phyloP scores from a whole-genome alignment of 2,797 vertebrate species.

The Ctenochaetus hawaiiensis region DNA sequence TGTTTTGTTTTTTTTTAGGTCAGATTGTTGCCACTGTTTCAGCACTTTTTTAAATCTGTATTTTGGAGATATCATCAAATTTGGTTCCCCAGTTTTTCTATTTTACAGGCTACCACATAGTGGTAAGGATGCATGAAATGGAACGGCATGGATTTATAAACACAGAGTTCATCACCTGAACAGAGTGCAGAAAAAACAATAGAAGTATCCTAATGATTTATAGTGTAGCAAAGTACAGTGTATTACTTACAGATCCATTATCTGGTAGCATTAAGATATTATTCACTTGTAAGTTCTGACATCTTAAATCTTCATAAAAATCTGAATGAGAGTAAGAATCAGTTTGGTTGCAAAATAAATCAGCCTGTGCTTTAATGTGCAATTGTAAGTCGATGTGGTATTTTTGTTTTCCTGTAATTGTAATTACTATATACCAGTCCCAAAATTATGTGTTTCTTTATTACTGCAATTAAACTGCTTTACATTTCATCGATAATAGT shows the following conservation, averaged over 20 bases:
- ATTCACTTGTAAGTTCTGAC: background rate
- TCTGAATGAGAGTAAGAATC: background rate
- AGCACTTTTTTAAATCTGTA: constrained; percentile 27
- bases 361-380: background rate
- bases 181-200: background rate
- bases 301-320: background rate
- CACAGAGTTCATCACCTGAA: background rate
- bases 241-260: background rate
- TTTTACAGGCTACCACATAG: constrained; percentile 7
- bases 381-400: background rate
- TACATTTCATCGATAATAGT: constrained; percentile 2
- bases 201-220: background rate
- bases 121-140: constrained; percentile 2
- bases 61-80: constrained; percentile 22
- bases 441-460: too few relatives aligned
- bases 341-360: background rate
- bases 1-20: constrained; percentile 63
- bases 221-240: background rate
- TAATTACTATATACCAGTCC: too few relatives aligned
- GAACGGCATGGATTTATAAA: background rate
- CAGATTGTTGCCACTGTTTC: constrained; percentile 47
- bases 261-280: background rate
- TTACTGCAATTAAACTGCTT: background rate
- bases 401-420: too few relatives aligned
- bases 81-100: background rate